Percentiles rank a stretch among this genome's conserved stretches.
Evolutionary conservation across 2,888 invertebrate species (phyloP).

Genomic region (Lingula anatina): DNA sequence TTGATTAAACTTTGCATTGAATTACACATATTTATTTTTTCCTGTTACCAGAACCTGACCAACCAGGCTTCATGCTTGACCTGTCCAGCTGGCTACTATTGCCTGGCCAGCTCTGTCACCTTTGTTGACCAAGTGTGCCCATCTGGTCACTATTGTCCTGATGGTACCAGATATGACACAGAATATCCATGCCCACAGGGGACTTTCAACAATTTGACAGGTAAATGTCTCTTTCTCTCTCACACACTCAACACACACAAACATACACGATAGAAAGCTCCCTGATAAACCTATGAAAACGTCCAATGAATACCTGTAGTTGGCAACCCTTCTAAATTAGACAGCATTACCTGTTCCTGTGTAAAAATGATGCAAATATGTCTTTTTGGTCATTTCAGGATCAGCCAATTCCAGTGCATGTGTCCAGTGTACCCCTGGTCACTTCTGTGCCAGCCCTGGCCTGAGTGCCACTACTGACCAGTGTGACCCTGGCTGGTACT

Average conservation of each 20-base stretch:
- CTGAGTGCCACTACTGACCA: constrained; percentile 22
- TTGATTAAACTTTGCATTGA: background rate
- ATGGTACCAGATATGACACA: constrained; percentile 23
- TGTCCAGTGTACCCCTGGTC: constrained; percentile 29
- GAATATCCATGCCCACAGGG: constrained; percentile 36
- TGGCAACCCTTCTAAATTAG: too few relatives aligned
- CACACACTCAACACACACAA: too few relatives aligned
- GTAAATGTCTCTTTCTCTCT: constrained; percentile 16
- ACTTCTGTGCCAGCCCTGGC: constrained; percentile 32
- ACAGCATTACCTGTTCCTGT: too few relatives aligned
- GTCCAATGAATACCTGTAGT: too few relatives aligned
- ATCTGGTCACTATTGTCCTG: constrained; percentile 41
- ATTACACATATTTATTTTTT: background rate
- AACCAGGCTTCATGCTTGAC: constrained; percentile 26
- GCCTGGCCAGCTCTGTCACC: constrained; percentile 28
- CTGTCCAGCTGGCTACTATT: constrained; percentile 42
- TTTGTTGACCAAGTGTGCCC: constrained; percentile 40
- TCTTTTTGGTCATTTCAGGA: constrained; percentile 16
- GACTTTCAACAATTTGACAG: constrained; percentile 44
- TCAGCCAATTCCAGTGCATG: constrained; percentile 27
- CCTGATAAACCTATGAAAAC: too few relatives aligned
- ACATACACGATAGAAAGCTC: too few relatives aligned
- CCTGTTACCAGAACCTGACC: constrained; percentile 26
- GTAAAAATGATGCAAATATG: background rate
- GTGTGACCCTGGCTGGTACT: constrained; percentile 41